Evolutionary conservation across 92 coral and sea anemone species (phyloP), one percentile per base, ranked within the genome.

Genomic region (Phenganax subtilis): DNA sequence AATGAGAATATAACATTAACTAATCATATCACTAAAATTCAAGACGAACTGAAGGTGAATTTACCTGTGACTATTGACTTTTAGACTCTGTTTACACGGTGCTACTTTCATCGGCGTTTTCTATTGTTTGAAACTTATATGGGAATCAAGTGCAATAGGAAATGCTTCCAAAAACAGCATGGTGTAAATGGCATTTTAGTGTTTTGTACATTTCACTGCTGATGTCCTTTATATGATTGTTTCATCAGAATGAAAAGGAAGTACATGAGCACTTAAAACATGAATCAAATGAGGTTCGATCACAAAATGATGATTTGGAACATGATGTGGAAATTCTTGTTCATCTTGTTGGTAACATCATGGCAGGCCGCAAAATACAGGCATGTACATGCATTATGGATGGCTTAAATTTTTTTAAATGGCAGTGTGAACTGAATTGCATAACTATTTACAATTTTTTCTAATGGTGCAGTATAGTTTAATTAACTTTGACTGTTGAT

Each of bases 301-400:
- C 81, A 54, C 90, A 89, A 17, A 89, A 90, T 9, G 97, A 90
- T 57, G 97, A 96, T 63, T 85, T 96, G 44, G 99, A 96, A 72
- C 89, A 89, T 80, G 99, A 96, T 62, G 84, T 91, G 30, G 97
- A 92, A 72, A 88, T 88, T 62, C 89, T 96, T 51, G 90, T 96
- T 9, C 82, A 92, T 64, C 85, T 96, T 77, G 89, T 96, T 80
- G 99, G 99, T 11, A 93, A 89, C 54, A 96, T 94, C 14, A 89
- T 93, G 84, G 99, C 99, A 54, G 93, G 96, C 56, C 97, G 99
- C 51, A 96, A 92, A 86, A 90, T 97, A 92, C 96, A 96, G 97
- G 99, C 92, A 61, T 47, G 85, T 29, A 0, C 14, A 6, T 57
- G 16, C 11, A 14, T 12, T 73, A 30, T 73, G 2, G 3, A 14